These are phyloP conservation scores for Caenorhabditis afra DNA, from an alignment of 2,888 invertebrate species.

Conservation along the genomic window DNA sequence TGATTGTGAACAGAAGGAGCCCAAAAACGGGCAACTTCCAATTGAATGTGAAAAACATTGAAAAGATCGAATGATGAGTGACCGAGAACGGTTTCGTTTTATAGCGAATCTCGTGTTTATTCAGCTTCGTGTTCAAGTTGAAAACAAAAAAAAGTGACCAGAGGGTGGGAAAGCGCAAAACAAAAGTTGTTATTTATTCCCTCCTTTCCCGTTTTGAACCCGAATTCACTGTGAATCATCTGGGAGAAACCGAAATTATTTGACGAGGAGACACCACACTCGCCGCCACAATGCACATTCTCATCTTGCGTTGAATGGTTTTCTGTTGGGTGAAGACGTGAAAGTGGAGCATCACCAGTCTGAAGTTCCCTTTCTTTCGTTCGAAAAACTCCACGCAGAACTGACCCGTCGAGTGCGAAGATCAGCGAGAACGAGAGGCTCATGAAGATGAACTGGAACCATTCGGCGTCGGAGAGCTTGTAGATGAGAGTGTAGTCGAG, in stretches of 20 bases:
- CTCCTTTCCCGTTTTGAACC: no score
- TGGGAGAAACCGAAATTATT: background rate
- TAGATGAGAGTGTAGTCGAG: slow-evolving; percentile 16
- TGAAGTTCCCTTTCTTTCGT: background rate
- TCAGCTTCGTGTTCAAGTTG: slow-evolving; percentile 20
- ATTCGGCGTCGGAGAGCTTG: slow-evolving; percentile 12
- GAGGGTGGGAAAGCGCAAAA: slow-evolving; percentile 4
- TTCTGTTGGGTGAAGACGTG: slow-evolving; percentile 23
- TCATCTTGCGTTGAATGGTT: background rate
- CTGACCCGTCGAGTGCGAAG: slow-evolving; percentile 37
- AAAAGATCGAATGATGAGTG: slow-evolving; percentile 25
- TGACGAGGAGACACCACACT: slow-evolving; percentile 8
- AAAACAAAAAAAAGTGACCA: slow-evolving; percentile 28
- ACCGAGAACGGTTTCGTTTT: background rate
- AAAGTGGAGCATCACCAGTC: slow-evolving; percentile 37
- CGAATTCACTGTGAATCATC: no score
- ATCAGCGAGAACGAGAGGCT: slow-evolving; percentile 30
- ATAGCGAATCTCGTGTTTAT: slow-evolving; percentile 11
- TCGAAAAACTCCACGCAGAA: background rate
- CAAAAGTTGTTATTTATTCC: slow-evolving; percentile 15
- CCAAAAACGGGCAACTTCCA: background rate
- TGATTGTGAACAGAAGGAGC: background rate
- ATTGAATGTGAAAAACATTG: slow-evolving; percentile 9
- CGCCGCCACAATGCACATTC: slow-evolving; percentile 7
- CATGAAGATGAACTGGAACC: slow-evolving; percentile 34